A percentile compares a stretch with the other conserved stretches of the same genome.
Conservation (phyloP, 2,797 vertebrate genomes). For the Protosalanx chinensis region DNA sequence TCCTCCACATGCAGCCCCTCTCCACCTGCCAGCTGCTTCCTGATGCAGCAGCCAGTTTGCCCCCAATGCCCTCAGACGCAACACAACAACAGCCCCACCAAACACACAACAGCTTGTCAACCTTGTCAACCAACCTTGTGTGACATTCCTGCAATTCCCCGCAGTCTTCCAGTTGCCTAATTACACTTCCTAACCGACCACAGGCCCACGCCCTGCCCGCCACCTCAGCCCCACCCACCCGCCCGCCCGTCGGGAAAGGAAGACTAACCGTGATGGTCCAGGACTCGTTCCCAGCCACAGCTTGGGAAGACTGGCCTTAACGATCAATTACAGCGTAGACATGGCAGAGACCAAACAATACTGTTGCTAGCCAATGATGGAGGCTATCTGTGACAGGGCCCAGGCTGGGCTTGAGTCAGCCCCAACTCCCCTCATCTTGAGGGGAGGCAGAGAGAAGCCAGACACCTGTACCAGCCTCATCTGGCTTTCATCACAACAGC, state of each 20-base stretch:
- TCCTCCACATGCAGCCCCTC: slow-evolving; percentile 48
- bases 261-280: no score
- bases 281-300: no score
- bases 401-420: slow-evolving; percentile 20
- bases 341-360: neutral
- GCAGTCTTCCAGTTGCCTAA: no score
- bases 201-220: neutral
- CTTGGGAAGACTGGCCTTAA: neutral
- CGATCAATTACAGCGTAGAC: neutral
- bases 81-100: neutral
- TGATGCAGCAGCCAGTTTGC: slow-evolving; percentile 29
- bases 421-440: slow-evolving; percentile 25
- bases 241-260: no score
- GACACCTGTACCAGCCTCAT: slow-evolving; percentile 29
- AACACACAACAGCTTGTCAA: neutral
- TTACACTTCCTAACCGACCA: neutral
- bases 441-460: slow-evolving; percentile 17
- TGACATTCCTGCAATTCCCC: neutral
- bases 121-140: neutral
- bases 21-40: slow-evolving; percentile 60
- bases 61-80: neutral
- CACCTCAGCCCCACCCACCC: neutral
- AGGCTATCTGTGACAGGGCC: slow-evolving; percentile 19
- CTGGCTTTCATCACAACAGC: slow-evolving; percentile 29
- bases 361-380: slow-evolving; percentile 16